These are phyloP conservation scores for Andricus curvator DNA, from an alignment of 2,888 invertebrate species.

Conservation along the genomic window DNA sequence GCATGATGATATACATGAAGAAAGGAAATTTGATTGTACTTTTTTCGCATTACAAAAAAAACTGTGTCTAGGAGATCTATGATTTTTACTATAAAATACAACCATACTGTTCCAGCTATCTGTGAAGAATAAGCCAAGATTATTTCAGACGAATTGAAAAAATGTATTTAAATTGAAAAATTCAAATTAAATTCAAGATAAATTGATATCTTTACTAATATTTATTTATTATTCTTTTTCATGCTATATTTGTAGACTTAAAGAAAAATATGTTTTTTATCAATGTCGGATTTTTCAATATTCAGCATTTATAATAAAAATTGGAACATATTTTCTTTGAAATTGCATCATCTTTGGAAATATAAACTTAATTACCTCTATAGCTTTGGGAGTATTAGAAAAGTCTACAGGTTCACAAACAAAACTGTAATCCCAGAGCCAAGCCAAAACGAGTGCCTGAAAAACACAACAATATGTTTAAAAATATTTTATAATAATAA, in stretches of 20 bases:
- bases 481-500: not conserved
- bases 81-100: constrained; percentile 86
- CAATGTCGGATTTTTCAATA: too few relatives aligned
- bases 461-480: constrained; percentile 53
- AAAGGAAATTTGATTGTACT: constrained; percentile 89
- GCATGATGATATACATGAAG: constrained; percentile 93
- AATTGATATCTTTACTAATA: too few relatives aligned
- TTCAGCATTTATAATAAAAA: too few relatives aligned
- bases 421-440: constrained; percentile 81
- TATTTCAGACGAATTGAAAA: constrained; percentile 1
- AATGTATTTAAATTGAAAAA: too few relatives aligned
- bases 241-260: too few relatives aligned
- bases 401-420: constrained; percentile 87
- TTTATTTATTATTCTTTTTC: too few relatives aligned
- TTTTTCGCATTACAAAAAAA: constrained; percentile 92
- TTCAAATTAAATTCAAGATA: too few relatives aligned
- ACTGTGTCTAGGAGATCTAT: constrained; percentile 88
- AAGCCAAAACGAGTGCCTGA: constrained; percentile 65
- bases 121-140: constrained; percentile 48
- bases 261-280: too few relatives aligned
- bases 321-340: too few relatives aligned
- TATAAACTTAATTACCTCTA: constrained; percentile 77
- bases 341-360: too few relatives aligned
- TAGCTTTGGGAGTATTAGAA: constrained; percentile 81
- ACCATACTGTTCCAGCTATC: constrained; percentile 82